Percentiles rank a stretch among this genome's conserved stretches.
Conservation (phyloP, 2,888 invertebrate species). For the Hyalella azteca region DNA sequence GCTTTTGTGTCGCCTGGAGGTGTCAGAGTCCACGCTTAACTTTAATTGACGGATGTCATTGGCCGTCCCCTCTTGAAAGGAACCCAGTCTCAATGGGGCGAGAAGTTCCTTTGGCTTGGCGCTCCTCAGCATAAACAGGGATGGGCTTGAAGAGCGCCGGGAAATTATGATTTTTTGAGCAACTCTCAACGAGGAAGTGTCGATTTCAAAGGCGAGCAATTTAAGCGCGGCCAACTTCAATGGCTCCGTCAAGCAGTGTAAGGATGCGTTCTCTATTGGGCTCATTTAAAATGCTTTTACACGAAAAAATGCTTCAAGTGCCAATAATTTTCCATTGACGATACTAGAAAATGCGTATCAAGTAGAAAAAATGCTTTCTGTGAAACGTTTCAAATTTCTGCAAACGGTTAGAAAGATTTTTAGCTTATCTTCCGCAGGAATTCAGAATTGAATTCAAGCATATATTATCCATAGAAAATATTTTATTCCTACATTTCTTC, state of each 20-base stretch:
- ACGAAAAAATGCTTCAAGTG: no score
- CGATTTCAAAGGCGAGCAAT: not conserved
- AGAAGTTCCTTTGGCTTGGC: not conserved
- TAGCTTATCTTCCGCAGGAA: no score
- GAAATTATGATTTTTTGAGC: not conserved
- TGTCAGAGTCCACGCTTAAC: not conserved
- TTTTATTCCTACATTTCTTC: no score
- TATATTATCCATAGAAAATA: no score
- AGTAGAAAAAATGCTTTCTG: no score
- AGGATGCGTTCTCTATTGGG: no score
- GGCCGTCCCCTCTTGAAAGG: not conserved
- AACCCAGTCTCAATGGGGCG: not conserved
- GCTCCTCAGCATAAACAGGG: constrained; percentile 3
- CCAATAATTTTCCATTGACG: no score
- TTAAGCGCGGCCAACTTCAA: not conserved
- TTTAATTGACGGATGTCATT: constrained; percentile 12
- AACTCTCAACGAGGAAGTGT: not conserved
- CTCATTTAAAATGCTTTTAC: no score
- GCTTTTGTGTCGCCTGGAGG: not conserved
- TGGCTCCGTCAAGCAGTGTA: not conserved
- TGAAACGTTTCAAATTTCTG: no score
- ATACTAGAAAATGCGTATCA: no score
- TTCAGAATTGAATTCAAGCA: no score
- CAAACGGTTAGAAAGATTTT: no score
- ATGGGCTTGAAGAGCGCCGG: not conserved